A percentile compares a stretch with the other conserved stretches of the same genome.
These are phyloP conservation scores for Macrosiphum euphorbiae DNA, from an alignment of 2,888 invertebrate species.

Conservation along the genomic window DNA sequence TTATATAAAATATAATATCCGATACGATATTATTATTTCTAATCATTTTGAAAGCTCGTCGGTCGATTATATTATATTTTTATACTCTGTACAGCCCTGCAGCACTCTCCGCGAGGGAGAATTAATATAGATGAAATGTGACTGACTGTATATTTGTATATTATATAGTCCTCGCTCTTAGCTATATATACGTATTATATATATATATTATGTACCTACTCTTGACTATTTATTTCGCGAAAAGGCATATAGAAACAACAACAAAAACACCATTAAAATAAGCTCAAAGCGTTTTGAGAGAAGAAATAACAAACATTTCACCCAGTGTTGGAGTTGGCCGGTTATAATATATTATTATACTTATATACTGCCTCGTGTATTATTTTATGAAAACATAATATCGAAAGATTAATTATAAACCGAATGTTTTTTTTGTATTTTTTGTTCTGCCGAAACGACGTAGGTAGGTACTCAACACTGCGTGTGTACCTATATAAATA, in stretches of 20 bases:
- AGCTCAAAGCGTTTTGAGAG: slow-evolving; percentile 37
- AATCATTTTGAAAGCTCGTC: slow-evolving; percentile 50
- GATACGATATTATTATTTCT: slow-evolving; percentile 43
- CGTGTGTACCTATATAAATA: background rate
- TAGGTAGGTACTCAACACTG: background rate
- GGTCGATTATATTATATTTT: slow-evolving; percentile 38
- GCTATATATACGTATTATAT: background rate
- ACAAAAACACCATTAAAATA: slow-evolving; percentile 15
- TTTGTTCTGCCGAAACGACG: background rate
- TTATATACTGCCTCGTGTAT: background rate
- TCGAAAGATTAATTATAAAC: background rate
- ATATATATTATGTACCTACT: background rate
- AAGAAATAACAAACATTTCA: slow-evolving; percentile 4
- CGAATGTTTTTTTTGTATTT: background rate
- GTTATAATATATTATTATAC: background rate
- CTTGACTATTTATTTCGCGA: background rate
- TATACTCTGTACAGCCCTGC: background rate
- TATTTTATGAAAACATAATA: slow-evolving; percentile 11
- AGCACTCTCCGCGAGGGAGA: background rate
- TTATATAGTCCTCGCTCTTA: background rate
- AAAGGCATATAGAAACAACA: slow-evolving; percentile 12
- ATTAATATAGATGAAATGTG: slow-evolving; percentile 14
- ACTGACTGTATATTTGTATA: background rate
- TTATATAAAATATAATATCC: background rate
- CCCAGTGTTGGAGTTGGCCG: background rate